Conservation (phyloP, 2,113 vertebrate genomes). For the Lophius piscatorius region DNA sequence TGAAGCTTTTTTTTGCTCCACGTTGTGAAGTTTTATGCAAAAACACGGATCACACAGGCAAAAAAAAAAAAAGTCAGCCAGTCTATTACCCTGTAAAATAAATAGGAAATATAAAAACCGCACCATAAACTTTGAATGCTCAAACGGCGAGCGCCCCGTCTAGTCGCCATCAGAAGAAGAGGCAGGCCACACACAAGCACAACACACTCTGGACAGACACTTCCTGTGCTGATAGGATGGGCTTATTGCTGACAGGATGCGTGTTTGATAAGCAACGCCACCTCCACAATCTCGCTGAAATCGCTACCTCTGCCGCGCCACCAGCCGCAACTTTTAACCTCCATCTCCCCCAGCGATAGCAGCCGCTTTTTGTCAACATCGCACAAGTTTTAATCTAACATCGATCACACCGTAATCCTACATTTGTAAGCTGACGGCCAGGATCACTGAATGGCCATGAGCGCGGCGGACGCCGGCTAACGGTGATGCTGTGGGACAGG, state of each 20-base stretch:
- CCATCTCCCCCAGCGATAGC: not conserved
- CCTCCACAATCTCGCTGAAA: not conserved
- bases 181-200: not conserved
- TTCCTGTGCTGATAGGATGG: not conserved
- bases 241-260: not conserved
- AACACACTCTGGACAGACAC: not conserved
- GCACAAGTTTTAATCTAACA: not conserved
- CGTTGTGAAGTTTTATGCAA: constrained; percentile 30
- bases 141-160: not conserved
- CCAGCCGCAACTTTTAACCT: not conserved
- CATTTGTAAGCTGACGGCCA: too few species aligned
- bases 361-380: not conserved
- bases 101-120: not conserved
- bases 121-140: not conserved
- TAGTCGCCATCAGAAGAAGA: not conserved
- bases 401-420: not conserved
- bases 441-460: too few species aligned
- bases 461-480: too few species aligned
- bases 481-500: too few species aligned
- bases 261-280: not conserved
- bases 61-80: not conserved
- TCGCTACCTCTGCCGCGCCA: not conserved
- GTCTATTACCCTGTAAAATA: constrained; percentile 14
- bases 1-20: not conserved
- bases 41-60: constrained; percentile 2